Conservation (phyloP, 2,113 vertebrate genomes). For the Leptosomus discolor region DNA sequence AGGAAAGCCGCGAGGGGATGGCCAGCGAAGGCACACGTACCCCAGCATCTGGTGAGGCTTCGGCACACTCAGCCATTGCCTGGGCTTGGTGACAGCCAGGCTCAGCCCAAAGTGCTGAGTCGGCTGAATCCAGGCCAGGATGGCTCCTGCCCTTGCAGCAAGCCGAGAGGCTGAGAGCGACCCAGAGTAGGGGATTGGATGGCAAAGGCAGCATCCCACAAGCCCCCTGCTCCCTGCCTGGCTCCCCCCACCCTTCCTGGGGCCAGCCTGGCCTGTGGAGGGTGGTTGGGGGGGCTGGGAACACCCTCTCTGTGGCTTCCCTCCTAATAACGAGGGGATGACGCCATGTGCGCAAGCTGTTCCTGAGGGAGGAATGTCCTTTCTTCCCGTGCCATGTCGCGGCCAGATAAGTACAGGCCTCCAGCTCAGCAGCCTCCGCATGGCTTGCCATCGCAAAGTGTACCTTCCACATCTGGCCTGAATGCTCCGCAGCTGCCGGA, state of each 20-base stretch:
- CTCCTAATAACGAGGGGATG: slow-evolving; percentile 20
- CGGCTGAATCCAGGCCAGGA: neutral
- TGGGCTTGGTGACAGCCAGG: neutral
- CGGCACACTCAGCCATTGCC: neutral
- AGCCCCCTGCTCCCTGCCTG: neutral
- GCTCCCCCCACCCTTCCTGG: neutral
- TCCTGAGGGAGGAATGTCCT: slow-evolving; percentile 45
- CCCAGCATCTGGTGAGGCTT: neutral
- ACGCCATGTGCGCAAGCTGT: neutral
- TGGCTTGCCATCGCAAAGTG: neutral
- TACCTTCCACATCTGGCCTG: slow-evolving; percentile 25
- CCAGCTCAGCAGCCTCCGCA: neutral
- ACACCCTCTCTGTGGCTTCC: slow-evolving; percentile 59
- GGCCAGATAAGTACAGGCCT: slow-evolving; percentile 29
- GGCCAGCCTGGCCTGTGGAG: neutral
- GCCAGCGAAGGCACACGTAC: neutral
- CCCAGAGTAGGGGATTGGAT: neutral
- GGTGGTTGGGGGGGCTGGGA: neutral
- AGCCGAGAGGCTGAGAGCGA: neutral
- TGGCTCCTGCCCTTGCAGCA: neutral
- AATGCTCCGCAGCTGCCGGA: neutral
- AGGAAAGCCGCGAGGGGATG: neutral
- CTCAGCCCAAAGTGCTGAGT: slow-evolving; percentile 12
- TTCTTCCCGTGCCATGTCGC: slow-evolving; percentile 45
- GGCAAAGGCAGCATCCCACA: slow-evolving; percentile 29